phyloP scores from a whole-genome alignment of 2,797 vertebrate genomes.

The Lepilemur septentrionalis region DNA sequence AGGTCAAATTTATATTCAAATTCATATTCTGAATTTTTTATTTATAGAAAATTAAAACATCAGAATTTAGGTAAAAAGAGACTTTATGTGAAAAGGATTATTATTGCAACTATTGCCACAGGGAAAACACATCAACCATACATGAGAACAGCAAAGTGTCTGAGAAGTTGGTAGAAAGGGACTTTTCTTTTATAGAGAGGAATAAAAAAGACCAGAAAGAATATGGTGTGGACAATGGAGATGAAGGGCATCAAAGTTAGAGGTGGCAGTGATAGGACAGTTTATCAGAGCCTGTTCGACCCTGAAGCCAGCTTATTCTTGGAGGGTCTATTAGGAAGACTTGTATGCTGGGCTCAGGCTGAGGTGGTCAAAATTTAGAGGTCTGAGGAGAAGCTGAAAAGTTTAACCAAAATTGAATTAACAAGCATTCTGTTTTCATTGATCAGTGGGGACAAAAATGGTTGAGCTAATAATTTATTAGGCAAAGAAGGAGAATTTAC shows the following conservation, averaged over 20 bases:
- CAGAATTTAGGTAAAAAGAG: neutral
- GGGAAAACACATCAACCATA: neutral
- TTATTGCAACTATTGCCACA: neutral
- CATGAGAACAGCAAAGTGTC: neutral
- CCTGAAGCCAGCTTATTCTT: neutral
- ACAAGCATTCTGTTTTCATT: neutral
- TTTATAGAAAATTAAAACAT: neutral
- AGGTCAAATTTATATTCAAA: neutral
- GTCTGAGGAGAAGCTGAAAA: neutral
- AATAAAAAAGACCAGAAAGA: neutral
- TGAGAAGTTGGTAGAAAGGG: neutral
- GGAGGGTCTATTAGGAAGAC: neutral
- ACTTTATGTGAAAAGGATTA: neutral
- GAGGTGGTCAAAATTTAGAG: neutral
- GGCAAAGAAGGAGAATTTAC: neutral
- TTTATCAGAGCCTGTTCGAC: neutral
- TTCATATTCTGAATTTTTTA: neutral
- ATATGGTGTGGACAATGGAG: neutral
- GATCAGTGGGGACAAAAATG: neutral
- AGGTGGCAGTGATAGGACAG: fast-evolving
- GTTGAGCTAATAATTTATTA: neutral
- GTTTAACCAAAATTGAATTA: neutral
- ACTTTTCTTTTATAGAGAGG: neutral
- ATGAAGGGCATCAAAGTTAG: neutral
- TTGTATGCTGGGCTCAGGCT: neutral